phyloP scores from a whole-genome alignment of 2,797 vertebrate genomes.

The Paramormyrops hopkinsi region DNA sequence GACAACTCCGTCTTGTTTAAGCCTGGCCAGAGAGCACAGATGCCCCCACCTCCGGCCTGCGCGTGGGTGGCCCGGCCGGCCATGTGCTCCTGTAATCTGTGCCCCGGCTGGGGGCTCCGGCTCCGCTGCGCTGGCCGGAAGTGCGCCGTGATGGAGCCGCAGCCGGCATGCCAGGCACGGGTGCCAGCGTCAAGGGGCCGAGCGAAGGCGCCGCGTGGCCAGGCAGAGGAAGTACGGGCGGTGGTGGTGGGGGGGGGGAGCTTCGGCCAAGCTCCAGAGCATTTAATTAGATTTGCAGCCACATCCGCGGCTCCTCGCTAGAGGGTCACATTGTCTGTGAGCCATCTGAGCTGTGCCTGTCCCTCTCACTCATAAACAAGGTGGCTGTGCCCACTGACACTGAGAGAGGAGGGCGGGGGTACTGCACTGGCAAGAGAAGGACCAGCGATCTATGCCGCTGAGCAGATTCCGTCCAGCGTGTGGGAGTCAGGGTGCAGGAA shows the following conservation, averaged over 20 bases:
- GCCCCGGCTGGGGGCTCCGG: neutral
- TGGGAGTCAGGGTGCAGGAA: neutral
- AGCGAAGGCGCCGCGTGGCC: neutral
- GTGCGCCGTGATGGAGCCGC: neutral
- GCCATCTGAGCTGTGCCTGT: neutral
- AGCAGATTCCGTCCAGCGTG: neutral
- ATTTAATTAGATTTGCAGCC: neutral
- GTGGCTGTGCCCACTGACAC: neutral
- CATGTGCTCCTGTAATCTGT: constrained; percentile 20
- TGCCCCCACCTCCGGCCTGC: neutral
- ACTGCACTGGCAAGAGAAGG: neutral
- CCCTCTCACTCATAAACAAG: neutral
- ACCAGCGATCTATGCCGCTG: neutral
- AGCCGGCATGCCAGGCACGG: neutral
- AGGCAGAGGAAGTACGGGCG: neutral
- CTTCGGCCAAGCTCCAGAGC: neutral
- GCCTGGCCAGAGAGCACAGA: constrained; percentile 6
- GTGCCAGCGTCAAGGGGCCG: neutral
- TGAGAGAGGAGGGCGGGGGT: neutral
- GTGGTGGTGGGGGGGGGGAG: neutral
- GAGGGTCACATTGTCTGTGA: neutral
- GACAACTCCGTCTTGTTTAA: neutral
- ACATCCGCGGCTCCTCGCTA: neutral
- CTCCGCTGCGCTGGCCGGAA: neutral
- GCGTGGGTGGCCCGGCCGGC: neutral